phyloP scores from a whole-genome alignment of 2,797 vertebrate genomes.

The Tragelaphus eurycerus region DNA sequence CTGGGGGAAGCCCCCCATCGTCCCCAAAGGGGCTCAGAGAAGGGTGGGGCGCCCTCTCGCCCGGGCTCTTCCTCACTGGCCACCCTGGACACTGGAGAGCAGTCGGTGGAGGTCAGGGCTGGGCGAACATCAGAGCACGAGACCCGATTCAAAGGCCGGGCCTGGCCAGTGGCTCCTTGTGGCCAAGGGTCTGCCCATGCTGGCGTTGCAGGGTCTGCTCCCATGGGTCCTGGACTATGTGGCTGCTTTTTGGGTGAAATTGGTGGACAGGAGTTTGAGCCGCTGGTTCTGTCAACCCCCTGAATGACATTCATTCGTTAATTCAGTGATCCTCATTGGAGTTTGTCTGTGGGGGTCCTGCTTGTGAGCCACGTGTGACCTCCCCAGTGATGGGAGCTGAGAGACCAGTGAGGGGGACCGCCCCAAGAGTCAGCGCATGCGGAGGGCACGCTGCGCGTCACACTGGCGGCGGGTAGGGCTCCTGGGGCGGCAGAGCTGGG shows the following conservation, averaged over 20 bases:
- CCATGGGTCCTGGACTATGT: accelerated
- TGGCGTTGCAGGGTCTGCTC: accelerated
- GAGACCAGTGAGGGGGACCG: accelerated
- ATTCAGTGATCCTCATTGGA: accelerated
- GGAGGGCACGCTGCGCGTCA: accelerated
- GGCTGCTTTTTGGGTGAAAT: neutral
- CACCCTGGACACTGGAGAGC: neutral
- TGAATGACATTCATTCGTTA: neutral
- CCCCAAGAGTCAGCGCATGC: too few species aligned
- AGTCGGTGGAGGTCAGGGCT: neutral
- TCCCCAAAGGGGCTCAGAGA: neutral
- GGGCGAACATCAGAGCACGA: neutral
- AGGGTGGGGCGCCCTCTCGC: neutral
- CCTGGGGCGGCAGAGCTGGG: accelerated
- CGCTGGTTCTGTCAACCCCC: accelerated
- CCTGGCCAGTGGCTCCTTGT: accelerated
- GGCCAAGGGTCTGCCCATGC: accelerated
- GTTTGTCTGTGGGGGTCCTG: neutral
- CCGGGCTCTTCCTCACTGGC: neutral
- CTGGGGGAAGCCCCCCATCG: neutral
- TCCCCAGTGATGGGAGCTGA: too few species aligned
- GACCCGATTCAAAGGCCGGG: accelerated
- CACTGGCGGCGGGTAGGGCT: accelerated
- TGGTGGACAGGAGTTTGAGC: neutral
- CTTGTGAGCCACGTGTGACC: neutral